Base-by-base conservation (phyloP, 92 coral and sea anemone species). In the Bergia puertoricense region DNA sequence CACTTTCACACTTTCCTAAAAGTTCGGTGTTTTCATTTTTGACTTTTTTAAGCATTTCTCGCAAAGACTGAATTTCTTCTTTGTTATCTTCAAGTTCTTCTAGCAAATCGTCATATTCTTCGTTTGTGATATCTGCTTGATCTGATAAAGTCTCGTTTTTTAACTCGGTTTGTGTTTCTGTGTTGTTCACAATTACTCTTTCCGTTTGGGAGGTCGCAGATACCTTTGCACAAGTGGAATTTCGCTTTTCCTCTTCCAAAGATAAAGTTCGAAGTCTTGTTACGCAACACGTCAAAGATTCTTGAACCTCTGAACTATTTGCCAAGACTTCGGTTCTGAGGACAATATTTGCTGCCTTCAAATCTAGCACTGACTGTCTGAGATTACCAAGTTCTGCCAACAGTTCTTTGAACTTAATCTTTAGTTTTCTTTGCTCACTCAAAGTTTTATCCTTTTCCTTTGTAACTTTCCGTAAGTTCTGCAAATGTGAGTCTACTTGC, bases 41-140 rank as follows among this genome's bases (percentile, higher is more conserved):
- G 8, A 86, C 2, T 54, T 76, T 86, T 66, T 86, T 78, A 15
- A 86, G 46, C 81, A 11, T 86, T 86, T 80, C 50, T 73, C 41
- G 87, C 65, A 94, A 77, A 15, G 88, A 80, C 22, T 90, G 85
- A 1, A 91, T 66, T 22, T 89, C 88, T 0, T 88, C 80, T 68
- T 93, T 90, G 76, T 89, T 95, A 73, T 92, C 96, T 59, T 90
- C 93, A 40, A 93, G 84, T 76, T 95, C 95, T 43, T 89, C 85
- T 77, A 85, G 86, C 36, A 95, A 66, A 62, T 83, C 84, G 66
- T 84, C 88, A 16, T 80, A 85, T 39, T 90, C 89, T 37, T 91
- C 93, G 72, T 89, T 86, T 23, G 89, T 85, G 62, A 88, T 88
- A 54, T 80, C 90, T 10, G 83, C 93, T 85, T 79, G 85, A 48